phyloP scores from a whole-genome alignment of 1,140 invertebrate species.

The Alviniconcha marisindica region DNA sequence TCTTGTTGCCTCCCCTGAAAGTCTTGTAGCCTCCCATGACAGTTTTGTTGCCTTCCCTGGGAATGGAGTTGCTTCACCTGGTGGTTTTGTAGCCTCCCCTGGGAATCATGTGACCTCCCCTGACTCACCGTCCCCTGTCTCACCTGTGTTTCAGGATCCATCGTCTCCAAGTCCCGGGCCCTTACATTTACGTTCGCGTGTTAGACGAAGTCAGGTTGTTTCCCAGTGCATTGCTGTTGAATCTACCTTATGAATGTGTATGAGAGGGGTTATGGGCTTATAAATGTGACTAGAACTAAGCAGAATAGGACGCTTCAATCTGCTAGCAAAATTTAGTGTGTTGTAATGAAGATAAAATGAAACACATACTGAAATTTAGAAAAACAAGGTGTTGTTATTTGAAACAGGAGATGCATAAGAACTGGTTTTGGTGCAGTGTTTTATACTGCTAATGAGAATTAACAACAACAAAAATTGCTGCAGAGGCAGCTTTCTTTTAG shows the following conservation, averaged over 20 bases:
- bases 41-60: background rate
- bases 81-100: background rate
- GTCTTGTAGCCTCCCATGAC: background rate
- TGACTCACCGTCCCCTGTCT: background rate
- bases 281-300: no score
- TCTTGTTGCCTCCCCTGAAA: background rate
- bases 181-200: slow-evolving; percentile 6
- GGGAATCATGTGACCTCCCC: background rate
- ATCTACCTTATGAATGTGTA: slow-evolving; percentile 19
- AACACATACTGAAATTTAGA: no score
- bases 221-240: slow-evolving; percentile 24
- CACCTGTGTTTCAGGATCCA: background rate
- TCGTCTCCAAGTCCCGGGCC: background rate
- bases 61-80: background rate
- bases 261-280: no score
- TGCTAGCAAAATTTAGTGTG: no score
- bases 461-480: no score
- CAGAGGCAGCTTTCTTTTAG: no score
- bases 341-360: no score
- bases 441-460: no score
- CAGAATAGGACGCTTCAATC: no score
- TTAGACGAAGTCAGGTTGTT: background rate
- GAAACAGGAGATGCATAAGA: no score
- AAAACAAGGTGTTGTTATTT: no score
- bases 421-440: no score